phyloP scores from a whole-genome alignment of 37 sponge, comb jelly and placozoan genomes.

The Lycopodina hypogea region DNA sequence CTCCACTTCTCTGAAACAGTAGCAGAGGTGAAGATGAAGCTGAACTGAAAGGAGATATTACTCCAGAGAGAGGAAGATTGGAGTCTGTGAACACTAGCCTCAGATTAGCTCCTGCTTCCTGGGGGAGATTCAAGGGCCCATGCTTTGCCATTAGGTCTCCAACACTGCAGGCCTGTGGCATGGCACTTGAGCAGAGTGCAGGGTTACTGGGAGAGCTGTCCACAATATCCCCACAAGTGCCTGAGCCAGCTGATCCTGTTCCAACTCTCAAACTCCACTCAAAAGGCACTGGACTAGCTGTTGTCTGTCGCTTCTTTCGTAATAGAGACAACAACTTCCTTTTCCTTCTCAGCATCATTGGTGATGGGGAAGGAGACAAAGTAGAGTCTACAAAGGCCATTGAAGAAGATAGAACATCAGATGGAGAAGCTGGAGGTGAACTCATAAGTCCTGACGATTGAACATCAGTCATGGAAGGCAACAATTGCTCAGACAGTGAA shows the following conservation, averaged over 20 bases:
- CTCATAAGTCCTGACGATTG: too few relatives aligned
- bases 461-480: too few relatives aligned
- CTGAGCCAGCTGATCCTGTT: neutral
- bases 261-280: neutral
- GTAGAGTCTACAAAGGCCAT: too few relatives aligned
- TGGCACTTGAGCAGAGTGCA: constrained; percentile 16
- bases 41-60: constrained; percentile 2
- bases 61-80: constrained; percentile 70
- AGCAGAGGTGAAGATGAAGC: neutral
- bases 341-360: neutral
- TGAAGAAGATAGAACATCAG: neutral
- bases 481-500: too few relatives aligned
- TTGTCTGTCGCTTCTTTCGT: neutral
- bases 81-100: constrained; percentile 62
- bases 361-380: neutral
- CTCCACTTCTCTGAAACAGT: neutral
- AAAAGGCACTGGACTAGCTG: neutral
- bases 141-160: constrained; percentile 75
- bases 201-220: neutral
- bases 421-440: neutral
- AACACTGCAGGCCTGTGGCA: constrained; percentile 49
- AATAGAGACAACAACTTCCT: neutral
- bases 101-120: neutral
- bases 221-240: neutral
- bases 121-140: constrained; percentile 26